Conservation (phyloP, 2,797 vertebrate genomes). For the Microtus obscurus region DNA sequence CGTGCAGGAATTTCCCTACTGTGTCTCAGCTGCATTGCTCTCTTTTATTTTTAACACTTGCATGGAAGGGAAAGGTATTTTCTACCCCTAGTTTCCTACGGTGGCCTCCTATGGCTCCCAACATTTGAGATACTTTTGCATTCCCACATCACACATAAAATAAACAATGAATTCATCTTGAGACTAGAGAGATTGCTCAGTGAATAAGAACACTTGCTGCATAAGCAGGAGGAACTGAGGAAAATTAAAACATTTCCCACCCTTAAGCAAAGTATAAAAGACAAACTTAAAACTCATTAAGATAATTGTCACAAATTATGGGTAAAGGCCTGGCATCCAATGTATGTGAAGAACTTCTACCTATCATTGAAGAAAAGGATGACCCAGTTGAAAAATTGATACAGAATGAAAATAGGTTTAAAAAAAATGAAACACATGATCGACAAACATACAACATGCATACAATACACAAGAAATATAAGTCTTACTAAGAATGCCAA, state of each 20-base stretch:
- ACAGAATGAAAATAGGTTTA: background rate
- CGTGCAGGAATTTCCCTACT: background rate
- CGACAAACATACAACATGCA: background rate
- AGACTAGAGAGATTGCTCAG: background rate
- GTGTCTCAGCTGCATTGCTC: background rate
- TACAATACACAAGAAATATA: background rate
- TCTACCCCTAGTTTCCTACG: background rate
- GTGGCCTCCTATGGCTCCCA: background rate
- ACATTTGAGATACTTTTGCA: background rate
- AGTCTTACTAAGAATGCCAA: conserved; percentile 34
- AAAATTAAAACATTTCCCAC: background rate
- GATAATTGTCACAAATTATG: background rate
- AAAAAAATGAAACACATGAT: conserved; percentile 34
- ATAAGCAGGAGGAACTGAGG: background rate
- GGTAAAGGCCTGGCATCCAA: background rate
- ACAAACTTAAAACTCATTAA: conserved; percentile 22
- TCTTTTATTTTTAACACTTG: background rate
- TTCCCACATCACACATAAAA: background rate
- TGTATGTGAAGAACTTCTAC: background rate
- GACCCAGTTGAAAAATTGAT: conserved; percentile 5
- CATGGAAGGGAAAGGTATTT: background rate
- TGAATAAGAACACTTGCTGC: background rate
- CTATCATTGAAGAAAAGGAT: conserved; percentile 2
- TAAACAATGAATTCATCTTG: background rate
- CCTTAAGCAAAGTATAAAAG: conserved; percentile 32